Evolutionary conservation across 2,888 invertebrate genomes (phyloP), one percentile per base, ranked within the genome.

Genomic region (Danaus chrysippus): DNA sequence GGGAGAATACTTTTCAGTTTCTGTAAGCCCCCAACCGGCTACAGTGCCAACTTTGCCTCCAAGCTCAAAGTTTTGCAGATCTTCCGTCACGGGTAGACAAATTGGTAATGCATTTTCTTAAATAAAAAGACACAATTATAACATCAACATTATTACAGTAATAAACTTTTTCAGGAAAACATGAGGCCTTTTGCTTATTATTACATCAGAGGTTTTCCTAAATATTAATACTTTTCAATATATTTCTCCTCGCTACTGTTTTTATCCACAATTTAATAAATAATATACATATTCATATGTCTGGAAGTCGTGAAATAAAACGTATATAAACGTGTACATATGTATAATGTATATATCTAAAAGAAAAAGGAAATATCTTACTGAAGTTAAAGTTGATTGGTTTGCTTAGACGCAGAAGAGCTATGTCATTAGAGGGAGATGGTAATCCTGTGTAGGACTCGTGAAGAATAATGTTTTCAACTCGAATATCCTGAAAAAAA

Each of bases 301-400:
- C 23, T 5, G 2, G 6, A 17, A 11, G 17, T 49, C 17, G 17
- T 17, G 10, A 11, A 5, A 46, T 46, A 46, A 17, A 2, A 34
- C 0, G 23, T 34, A 34, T 34, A 34, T 34, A 34, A 3, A 23
- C 23, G 3, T 23, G n/a, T n/a, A n/a, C n/a, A 23, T 23, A 3
- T 23, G 3, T 1, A 23, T 23, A 3, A 23, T 34, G 23, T 34
- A 34, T 2, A 34, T 34, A 34, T 6, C 34, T 23, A 12, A 43
- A 10, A 1, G 13, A 19, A 53, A 54, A 10, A 15, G 11, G 15
- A 34, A 8, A 41, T 34, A 61, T 68, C 70, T 62, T 57, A 70
- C 71, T 64, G 17, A 60, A 53, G 8, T 55, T 54, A n/a, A 71
- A 66, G 12, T 70, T 56, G 1, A 70, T 65, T 42, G 67, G 59